Percentiles rank a stretch among this genome's conserved stretches.
Evolutionary conservation across 2,113 vertebrate genomes (phyloP).

Genomic region (Pygoscelis antarcticus): DNA sequence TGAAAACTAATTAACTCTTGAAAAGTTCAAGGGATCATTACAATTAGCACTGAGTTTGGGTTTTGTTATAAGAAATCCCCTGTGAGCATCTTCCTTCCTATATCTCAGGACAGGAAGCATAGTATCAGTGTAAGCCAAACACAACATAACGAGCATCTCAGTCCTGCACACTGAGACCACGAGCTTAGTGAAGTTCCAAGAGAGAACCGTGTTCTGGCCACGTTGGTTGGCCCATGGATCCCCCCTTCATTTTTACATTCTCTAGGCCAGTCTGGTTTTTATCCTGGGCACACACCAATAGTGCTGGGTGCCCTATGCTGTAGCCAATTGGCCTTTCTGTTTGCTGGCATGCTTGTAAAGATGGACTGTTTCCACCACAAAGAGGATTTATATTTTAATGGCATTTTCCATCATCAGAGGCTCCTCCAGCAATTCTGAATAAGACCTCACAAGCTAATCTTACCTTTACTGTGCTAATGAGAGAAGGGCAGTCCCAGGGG

Average conservation of each 20-base stretch:
- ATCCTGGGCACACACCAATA: background rate
- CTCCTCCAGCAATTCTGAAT: background rate
- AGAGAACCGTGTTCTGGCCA: background rate
- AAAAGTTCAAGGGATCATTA: background rate
- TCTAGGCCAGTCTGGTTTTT: background rate
- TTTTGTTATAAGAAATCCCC: background rate
- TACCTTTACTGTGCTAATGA: background rate
- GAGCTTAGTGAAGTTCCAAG: background rate
- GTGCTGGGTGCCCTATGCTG: background rate
- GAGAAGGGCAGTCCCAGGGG: background rate
- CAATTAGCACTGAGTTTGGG: background rate
- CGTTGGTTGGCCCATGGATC: accelerated
- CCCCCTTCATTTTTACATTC: background rate
- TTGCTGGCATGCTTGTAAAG: background rate
- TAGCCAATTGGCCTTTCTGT: background rate
- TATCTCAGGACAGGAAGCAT: background rate
- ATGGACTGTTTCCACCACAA: background rate
- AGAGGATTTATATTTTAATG: background rate
- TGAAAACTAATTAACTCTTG: background rate
- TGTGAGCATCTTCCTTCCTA: background rate
- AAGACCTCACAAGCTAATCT: background rate
- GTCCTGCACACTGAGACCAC: background rate
- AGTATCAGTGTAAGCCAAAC: background rate
- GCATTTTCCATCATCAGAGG: background rate
- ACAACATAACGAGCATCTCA: background rate